Base-by-base conservation (phyloP, 2,888 invertebrate genomes). In the Papilio demoleus region DNA sequence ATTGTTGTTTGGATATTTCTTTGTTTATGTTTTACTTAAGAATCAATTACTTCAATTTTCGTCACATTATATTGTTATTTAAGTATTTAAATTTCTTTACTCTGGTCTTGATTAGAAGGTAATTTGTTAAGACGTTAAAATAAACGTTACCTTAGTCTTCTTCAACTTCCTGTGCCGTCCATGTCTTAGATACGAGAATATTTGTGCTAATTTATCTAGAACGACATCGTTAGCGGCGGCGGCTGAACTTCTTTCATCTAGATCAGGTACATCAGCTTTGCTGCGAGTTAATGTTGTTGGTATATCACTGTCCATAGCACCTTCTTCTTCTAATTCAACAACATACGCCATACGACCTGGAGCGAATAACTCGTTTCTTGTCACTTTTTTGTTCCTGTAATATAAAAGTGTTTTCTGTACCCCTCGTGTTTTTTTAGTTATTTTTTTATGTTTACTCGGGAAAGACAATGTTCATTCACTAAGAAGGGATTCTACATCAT, bases 341-440 rank as follows among this genome's bases (percentile, higher is more conserved):
- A 99, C 97, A 84, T 99, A 99, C 0, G 99, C 99, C 99, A 99
- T 99, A 50, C 99, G 95, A 0, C 99, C 98, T 0, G 99, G 97
- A 0, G 96, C 95, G 90, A 99, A 99, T 70, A 99, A 87, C 79
- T 99, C 99, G 83, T 98, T 98, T 67, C 97, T 94, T 47, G 95
- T 94, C 40, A 97, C 94, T 71, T 95, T 95, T 71, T 96, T 95
- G 0, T 95, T 95, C 74, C 96, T 95, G 17, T 17, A 40, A 38
- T 31, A 38, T n/a, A 34, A 31, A n/a, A 31, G 4, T 6, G 3
- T 31, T 31, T 4, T 31, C 6, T 6, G 31, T 4, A 31, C 31
- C 31, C n/a, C n/a, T n/a, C n/a, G n/a, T n/a, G n/a, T n/a, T n/a
- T n/a, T n/a, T n/a, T n/a, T n/a, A n/a, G n/a, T n/a, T n/a, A n/a